Evolutionary conservation across 2,113 vertebrate species (phyloP), one percentile per base, ranked within the genome.

Genomic region (Machaerirhynchus nigripectus): DNA sequence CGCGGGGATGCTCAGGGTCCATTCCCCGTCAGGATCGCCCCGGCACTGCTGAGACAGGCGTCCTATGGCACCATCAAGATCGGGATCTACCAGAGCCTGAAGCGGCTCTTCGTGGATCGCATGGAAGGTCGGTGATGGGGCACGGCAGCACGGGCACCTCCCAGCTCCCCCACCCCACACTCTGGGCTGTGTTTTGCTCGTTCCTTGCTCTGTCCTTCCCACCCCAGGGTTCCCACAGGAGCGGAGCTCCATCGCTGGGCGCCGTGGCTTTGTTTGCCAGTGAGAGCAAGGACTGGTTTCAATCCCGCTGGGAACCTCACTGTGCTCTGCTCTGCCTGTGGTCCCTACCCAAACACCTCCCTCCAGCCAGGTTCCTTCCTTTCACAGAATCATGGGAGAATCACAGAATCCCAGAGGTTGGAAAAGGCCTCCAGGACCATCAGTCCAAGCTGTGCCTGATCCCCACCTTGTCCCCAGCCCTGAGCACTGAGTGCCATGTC

Each of bases 1-100:
- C 3, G 5, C 26, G 2, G 77, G 15, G 13, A 9, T 15, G 53
- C 15, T 81, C 55, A 82, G 9, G 16, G 1, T 42, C 44, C 30
- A 0, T 26, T 56, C 53, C 26, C 3, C 0, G 31, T 21, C 96
- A 99, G 99, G 97, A 99, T 99, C 22, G 99, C 99, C 11, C 99
- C 99, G 0, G 99, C 99, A 1, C 96, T 99, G 69, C 95, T 99
- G 83, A 98, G 99, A 67, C 99, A 99, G 95, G 99, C 99, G 2
- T 99, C 99, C 1, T 99, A 99, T 2, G 99, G 99, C 89, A 99
- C 99, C 71, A 99, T 99, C 95, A 99, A 99, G 98, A 99, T 99
- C 10, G 99, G 99, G 61, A 99, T 99, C 26, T 99, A 99, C 96
- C 99, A 99, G 97, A 99, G 99, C 63, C 90, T 99, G 96, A 99